phyloP scores from a whole-genome alignment of 2,888 invertebrate genomes.

The Himalopsyche tibetana region DNA sequence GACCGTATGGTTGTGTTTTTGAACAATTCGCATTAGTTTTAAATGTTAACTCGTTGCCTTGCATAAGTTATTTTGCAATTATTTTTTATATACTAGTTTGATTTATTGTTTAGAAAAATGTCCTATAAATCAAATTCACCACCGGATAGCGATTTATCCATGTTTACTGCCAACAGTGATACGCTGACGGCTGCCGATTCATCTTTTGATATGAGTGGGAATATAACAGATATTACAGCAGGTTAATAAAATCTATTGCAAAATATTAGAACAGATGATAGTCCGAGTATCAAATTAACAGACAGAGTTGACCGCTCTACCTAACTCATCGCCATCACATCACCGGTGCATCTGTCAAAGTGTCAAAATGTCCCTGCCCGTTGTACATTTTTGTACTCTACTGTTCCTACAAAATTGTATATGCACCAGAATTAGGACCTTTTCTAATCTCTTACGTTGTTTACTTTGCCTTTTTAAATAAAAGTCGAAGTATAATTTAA shows the following conservation, averaged over 20 bases:
- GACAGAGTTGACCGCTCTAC: too few species aligned
- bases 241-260: constrained; percentile 49
- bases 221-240: constrained; percentile 63
- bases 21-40: background rate
- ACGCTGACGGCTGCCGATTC: constrained; percentile 55
- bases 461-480: background rate
- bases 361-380: too few species aligned
- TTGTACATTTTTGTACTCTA: too few species aligned
- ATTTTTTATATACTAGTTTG: background rate
- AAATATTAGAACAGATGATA: too few species aligned
- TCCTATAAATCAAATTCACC: constrained; percentile 54
- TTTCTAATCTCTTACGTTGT: too few species aligned
- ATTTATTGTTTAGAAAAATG: constrained; percentile 46
- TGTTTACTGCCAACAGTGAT: constrained; percentile 60
- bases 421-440: too few species aligned
- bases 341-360: too few species aligned
- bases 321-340: too few species aligned
- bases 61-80: background rate
- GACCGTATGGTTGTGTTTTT: constrained; percentile 38
- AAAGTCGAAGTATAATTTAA: background rate
- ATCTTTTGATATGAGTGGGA: constrained; percentile 61
- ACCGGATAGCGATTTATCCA: constrained; percentile 59
- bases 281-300: too few species aligned
- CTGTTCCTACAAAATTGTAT: too few species aligned
- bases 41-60: background rate